Percentiles rank a stretch among this genome's conserved stretches.
phyloP scores from a whole-genome alignment of 2,888 invertebrate species.

The Graphium colonna region DNA sequence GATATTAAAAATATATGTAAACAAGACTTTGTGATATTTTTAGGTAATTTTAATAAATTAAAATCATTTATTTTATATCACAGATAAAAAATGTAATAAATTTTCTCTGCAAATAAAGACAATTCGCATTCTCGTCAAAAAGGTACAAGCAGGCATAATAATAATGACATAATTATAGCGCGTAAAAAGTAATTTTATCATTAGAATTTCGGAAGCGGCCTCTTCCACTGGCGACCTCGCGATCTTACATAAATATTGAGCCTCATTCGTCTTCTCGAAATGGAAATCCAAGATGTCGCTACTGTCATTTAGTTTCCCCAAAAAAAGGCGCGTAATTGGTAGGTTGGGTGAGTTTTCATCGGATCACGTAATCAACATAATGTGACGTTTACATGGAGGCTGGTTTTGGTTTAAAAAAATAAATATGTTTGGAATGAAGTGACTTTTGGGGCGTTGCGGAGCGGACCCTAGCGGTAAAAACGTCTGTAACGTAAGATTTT shows the following conservation, averaged over 20 bases:
- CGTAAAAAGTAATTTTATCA: background rate
- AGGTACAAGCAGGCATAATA: no score
- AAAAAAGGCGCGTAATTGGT: constrained; percentile 14
- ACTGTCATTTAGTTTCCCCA: constrained; percentile 18
- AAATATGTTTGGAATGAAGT: no score
- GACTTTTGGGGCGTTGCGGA: no score
- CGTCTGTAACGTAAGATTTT: no score
- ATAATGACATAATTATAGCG: background rate
- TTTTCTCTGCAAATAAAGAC: background rate
- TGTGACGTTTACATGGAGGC: constrained; percentile 7
- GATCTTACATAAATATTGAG: background rate
- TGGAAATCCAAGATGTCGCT: constrained; percentile 11
- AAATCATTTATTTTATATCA: background rate
- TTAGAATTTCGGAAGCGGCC: background rate
- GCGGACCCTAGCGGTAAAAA: no score
- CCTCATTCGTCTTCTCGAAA: constrained; percentile 9
- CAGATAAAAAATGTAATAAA: background rate
- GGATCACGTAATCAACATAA: constrained; percentile 8
- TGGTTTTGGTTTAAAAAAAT: background rate
- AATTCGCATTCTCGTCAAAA: background rate
- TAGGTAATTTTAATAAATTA: no score
- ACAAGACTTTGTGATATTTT: no score
- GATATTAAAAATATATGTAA: no score
- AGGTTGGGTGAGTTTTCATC: constrained; percentile 1
- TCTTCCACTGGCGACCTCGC: background rate